Evolutionary conservation across 2,113 vertebrate genomes (phyloP).

Genomic region (Stegostoma tigrinum): DNA sequence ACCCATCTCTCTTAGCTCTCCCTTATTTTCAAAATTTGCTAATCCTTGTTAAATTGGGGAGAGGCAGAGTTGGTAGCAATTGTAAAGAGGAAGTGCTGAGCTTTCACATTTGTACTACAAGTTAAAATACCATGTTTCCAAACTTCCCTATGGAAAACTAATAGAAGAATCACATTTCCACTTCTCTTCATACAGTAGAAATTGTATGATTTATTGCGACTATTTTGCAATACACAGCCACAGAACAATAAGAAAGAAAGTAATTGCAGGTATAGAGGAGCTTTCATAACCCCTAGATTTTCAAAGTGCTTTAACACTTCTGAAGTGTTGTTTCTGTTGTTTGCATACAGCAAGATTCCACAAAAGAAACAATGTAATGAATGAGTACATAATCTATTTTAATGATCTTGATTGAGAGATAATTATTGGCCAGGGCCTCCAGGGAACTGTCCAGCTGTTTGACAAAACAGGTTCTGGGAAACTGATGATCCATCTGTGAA

Average conservation of each 20-base stretch:
- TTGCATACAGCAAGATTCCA: not conserved
- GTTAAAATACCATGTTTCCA: not conserved
- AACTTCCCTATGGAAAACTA: not conserved
- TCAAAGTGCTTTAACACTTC: not conserved
- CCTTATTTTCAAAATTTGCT: not conserved
- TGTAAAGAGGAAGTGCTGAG: not conserved
- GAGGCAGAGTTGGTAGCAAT: not conserved
- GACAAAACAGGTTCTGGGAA: not conserved
- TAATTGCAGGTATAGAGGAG: not conserved
- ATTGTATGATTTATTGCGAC: not conserved
- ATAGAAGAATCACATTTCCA: not conserved
- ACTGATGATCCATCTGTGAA: not conserved
- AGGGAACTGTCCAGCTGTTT: not conserved
- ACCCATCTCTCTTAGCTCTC: not conserved
- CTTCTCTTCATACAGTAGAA: not conserved
- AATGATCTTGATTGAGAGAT: not conserved
- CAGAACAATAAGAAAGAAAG: not conserved
- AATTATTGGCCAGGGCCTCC: not conserved
- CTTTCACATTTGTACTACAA: not conserved
- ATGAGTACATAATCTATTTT: not conserved
- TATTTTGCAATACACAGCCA: not conserved
- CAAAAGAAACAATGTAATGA: not conserved
- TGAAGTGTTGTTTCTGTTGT: not conserved
- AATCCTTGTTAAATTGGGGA: not conserved
- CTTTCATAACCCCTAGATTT: not conserved